Evolutionary conservation across 1,140 invertebrate species (phyloP), one percentile per base, ranked within the genome.

Genomic region (Tribolium madens): DNA sequence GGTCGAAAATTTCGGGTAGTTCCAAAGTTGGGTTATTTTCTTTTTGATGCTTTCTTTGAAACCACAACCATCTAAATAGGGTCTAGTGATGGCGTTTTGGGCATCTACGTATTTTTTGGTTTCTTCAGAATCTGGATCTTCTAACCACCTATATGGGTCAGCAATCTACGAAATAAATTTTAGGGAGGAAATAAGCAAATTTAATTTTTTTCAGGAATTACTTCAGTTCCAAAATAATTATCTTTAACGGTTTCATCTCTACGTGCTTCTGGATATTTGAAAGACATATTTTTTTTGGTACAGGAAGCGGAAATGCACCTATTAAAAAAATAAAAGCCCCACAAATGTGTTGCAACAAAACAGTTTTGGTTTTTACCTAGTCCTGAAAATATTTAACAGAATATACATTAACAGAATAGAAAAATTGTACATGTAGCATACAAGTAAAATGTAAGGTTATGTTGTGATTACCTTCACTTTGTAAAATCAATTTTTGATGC

Each of bases 111-210:
- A 99, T 47, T 91, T 88, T 86, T 96, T 94, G 0, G 97, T 98
- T 87, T 99, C 96, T 78, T 93, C 90, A 0, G 93, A 89, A 85
- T 99, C 96, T 0, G 97, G 97, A 88, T 99, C 94, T 88, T 99
- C 98, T 15, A 99, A 86, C 97, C 97, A 99, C 52, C 97, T 91
- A 86, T 99, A 99, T 0, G 97, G 95, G 88, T 99, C 98, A 78
- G 86, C 75, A 75, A 99, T 89, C 96, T 98, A 73, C 36, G n/a
- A 42, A 42, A 42, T 42, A 81, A 86, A 78, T 78, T 31, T 47
- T 74, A 48, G 12, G 74, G 74, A 48, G 18, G 10, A 15, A 15
- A 26, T 13, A 68, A 36, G 57, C 13, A 72, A 70, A 50, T 4
- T 70, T n/a, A n/a, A n/a, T n/a, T n/a, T n/a, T n/a, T 31, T 13